A percentile compares a stretch with the other conserved stretches of the same genome.
phyloP scores from a whole-genome alignment of 1,140 invertebrate species.

The Brachionus manjavacas region DNA sequence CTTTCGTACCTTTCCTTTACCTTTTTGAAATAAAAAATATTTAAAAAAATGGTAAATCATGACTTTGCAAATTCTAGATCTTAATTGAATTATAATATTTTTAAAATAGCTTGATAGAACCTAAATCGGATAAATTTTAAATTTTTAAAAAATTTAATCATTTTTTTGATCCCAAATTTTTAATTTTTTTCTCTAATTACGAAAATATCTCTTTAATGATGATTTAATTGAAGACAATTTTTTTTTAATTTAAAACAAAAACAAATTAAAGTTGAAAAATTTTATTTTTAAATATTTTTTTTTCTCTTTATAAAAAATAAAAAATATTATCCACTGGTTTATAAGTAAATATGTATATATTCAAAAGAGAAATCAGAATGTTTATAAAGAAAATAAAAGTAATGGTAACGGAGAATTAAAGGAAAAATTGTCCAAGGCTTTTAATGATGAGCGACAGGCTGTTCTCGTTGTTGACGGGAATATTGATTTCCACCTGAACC shows the following conservation, averaged over 20 bases:
- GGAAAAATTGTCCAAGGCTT: not conserved
- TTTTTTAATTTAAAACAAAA: not conserved
- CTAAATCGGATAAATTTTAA: not conserved
- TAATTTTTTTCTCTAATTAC: not conserved
- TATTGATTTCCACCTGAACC: conserved; percentile 11
- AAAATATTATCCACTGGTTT: conserved; percentile 36
- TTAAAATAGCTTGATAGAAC: too few species aligned
- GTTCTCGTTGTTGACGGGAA: not conserved
- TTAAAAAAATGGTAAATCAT: too few species aligned
- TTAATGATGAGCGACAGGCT: conserved; percentile 4
- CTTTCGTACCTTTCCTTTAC: too few species aligned
- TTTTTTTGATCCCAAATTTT: not conserved
- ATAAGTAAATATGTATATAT: conserved; percentile 39
- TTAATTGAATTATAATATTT: too few species aligned
- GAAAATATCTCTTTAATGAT: not conserved
- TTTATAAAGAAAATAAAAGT: not conserved
- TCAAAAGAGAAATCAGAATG: not conserved
- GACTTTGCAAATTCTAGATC: too few species aligned
- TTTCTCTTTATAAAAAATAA: conserved; percentile 15
- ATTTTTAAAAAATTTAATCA: too few species aligned
- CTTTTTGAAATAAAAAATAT: too few species aligned
- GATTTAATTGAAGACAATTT: not conserved
- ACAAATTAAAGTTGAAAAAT: not conserved
- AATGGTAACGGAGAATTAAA: not conserved
- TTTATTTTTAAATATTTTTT: conserved; percentile 35